phyloP scores from a whole-genome alignment of 1,140 invertebrate species.

The Semibalanus balanoides region DNA sequence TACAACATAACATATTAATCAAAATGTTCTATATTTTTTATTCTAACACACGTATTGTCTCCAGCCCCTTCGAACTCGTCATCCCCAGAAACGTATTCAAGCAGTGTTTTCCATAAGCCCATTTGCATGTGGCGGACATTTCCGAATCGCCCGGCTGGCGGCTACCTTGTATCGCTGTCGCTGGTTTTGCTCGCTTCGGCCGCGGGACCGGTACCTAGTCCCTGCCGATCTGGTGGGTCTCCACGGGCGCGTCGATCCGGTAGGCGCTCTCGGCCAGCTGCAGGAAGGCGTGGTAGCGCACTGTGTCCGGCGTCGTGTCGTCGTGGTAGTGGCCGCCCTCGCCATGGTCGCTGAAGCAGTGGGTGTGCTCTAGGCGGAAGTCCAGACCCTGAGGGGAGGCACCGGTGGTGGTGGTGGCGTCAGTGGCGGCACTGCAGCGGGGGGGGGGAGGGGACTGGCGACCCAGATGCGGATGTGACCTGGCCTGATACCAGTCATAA shows the following conservation, averaged over 20 bases:
- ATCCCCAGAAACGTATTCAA: no score
- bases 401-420: background rate
- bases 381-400: slow-evolving; percentile 43
- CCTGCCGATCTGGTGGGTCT: slow-evolving; percentile 35
- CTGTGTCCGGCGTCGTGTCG: slow-evolving; percentile 70
- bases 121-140: no score
- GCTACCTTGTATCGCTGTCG: no score
- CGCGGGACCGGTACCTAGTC: slow-evolving; percentile 20
- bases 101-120: no score
- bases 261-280: slow-evolving; percentile 55
- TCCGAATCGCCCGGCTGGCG: no score
- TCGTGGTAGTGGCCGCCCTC: slow-evolving; percentile 92
- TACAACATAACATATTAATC: no score
- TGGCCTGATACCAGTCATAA: no score
- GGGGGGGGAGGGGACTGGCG: background rate
- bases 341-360: slow-evolving; percentile 71
- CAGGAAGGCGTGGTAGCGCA: slow-evolving; percentile 77
- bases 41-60: no score
- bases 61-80: no score
- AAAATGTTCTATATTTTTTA: no score
- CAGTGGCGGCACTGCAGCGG: background rate
- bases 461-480: no score
- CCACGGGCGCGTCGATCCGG: slow-evolving; percentile 59
- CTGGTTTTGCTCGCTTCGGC: no score
- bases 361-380: slow-evolving; percentile 84